Evolutionary conservation across 2,888 invertebrate species (phyloP).

Genomic region (Ptychoptera contaminata): DNA sequence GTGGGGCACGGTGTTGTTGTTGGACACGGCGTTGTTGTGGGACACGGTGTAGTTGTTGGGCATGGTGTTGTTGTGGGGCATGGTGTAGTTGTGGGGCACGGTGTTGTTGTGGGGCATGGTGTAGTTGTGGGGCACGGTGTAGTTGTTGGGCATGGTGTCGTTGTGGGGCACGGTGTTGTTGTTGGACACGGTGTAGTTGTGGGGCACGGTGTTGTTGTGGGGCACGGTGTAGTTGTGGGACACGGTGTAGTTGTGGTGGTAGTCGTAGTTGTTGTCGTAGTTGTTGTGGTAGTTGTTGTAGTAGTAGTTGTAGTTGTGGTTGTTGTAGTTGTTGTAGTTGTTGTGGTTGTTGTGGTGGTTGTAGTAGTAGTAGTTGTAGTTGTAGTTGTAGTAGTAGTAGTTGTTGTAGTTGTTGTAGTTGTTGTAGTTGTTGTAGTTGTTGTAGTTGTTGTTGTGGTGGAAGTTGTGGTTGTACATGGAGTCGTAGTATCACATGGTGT

Average conservation of each 20-base stretch:
- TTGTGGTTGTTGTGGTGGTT: constrained; percentile 1
- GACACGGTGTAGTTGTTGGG: background rate
- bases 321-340: constrained; percentile 6
- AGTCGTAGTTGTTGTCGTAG: background rate
- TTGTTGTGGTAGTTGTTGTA: background rate
- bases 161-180: background rate
- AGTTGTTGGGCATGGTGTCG: constrained; percentile 5
- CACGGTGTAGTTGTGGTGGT: background rate
- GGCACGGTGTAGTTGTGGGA: constrained; percentile 6
- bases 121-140: background rate
- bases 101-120: background rate
- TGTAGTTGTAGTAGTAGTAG: background rate
- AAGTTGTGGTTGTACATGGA: constrained; percentile 9
- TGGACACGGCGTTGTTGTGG: background rate
- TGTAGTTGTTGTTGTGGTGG: background rate
- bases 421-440: background rate
- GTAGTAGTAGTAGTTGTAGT: background rate
- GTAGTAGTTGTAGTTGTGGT: constrained; percentile 5
- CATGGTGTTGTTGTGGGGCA: constrained; percentile 7
- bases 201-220: constrained; percentile 10
- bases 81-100: constrained; percentile 10
- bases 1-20: background rate
- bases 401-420: background rate
- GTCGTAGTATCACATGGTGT: constrained; percentile 17
- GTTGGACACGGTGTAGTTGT: background rate